phyloP scores from a whole-genome alignment of 2,797 vertebrate species.

The Smutsia temminckii region DNA sequence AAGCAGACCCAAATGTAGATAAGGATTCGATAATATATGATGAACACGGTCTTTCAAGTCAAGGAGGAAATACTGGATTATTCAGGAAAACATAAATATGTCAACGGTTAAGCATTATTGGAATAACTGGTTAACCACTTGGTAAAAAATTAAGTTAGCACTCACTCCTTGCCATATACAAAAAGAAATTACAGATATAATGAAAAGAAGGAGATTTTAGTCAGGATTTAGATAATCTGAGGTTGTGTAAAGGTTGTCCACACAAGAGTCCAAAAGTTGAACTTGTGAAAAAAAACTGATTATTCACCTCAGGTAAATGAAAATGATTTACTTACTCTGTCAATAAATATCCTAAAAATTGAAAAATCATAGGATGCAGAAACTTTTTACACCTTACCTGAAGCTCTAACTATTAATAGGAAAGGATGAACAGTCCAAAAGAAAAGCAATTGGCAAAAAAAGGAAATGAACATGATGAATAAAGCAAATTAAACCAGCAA shows the following conservation, averaged over 20 bases:
- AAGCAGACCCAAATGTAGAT: not conserved
- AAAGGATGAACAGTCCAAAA: not conserved
- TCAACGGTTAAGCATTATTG: not conserved
- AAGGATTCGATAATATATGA: not conserved
- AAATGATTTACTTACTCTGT: not conserved
- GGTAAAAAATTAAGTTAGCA: not conserved
- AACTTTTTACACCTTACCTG: not conserved
- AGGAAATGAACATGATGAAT: not conserved
- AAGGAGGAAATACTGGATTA: not conserved
- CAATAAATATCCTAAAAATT: not conserved
- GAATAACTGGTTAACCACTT: not conserved
- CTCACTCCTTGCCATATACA: not conserved
- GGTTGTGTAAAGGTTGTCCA: not conserved
- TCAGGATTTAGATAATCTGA: not conserved
- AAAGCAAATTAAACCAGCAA: not conserved
- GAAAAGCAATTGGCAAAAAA: conserved; percentile 4
- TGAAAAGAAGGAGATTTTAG: not conserved
- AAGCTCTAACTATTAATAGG: not conserved
- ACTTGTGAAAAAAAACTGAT: not conserved
- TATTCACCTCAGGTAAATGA: not conserved
- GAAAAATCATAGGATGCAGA: not conserved
- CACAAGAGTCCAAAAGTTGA: not conserved
- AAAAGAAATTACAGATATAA: not conserved
- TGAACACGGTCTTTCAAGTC: not conserved
- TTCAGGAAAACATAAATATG: not conserved